Evolutionary conservation across 2,888 invertebrate species (phyloP), one percentile per base, ranked within the genome.

Genomic region (Stenolophus ochropezus): DNA sequence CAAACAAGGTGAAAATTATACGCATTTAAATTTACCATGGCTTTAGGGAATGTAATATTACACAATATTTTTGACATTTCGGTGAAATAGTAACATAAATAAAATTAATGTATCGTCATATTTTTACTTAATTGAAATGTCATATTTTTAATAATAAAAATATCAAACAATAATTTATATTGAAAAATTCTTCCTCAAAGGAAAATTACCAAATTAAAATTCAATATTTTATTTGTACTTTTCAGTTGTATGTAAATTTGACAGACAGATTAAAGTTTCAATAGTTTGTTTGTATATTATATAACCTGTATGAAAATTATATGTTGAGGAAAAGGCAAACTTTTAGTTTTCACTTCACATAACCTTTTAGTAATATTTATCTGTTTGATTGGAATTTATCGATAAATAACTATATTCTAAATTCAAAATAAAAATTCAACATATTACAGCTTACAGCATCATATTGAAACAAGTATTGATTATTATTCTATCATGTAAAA

Each of bases 381-480:
- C 4, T 42, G 33, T 42, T 11, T 42, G 33, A 42, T 42, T 42
- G 33, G 33, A 6, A 42, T 42, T 42, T 42, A 42, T 6, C 0
- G 33, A 42, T 42, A 42, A 42, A 42, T 42, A 42, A 11, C 33
- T 42, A 42, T 8, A 42, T 42, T 42, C 33, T 4, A 42, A 42
- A 42, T 42, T 42, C 33, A 6, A 42, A 42, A 42, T 53, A 53
- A 53, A 53, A 18, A 53, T 53, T 53, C 53, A 53, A 8, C 16
- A 53, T 16, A 14, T 53, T 18, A 20, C 16, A 53, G 53, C 16
- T 53, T 18, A 20, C 53, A 53, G 8, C 16, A 53, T 18, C 53
- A 18, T 53, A 18, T 53, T 53, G 53, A 16, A 53, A 53, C 53
- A 53, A 53, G 53, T 53, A 53, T 53, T 18, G 53, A 53, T 53